Evolutionary conservation across 2,797 vertebrate genomes (phyloP).

Genomic region (Coracias cyanogaster): DNA sequence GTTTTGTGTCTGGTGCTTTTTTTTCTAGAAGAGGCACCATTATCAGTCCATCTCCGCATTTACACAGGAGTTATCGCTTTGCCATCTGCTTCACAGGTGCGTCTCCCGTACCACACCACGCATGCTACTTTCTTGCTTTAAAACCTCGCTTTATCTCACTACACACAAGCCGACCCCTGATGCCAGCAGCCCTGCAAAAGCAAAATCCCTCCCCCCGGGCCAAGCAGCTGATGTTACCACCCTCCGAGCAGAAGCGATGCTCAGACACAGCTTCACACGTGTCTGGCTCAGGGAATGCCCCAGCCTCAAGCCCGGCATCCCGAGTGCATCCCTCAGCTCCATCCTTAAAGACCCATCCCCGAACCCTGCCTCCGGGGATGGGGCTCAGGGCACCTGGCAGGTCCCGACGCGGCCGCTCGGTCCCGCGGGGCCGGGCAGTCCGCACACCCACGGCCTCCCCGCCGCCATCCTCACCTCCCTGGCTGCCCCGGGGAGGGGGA

Average conservation of each 20-base stretch:
- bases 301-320: background rate
- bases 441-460: background rate
- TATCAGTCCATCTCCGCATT: background rate
- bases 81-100: slow-evolving; percentile 37
- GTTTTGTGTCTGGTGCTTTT: background rate
- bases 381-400: background rate
- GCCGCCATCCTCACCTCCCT: background rate
- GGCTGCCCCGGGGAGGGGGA: background rate
- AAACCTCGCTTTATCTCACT: background rate
- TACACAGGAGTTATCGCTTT: background rate
- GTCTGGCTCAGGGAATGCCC: background rate
- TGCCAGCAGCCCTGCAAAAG: background rate
- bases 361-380: background rate
- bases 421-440: background rate
- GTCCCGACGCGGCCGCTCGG: too few species aligned
- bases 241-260: background rate
- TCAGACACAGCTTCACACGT: background rate
- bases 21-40: background rate
- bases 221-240: rapidly evolving
- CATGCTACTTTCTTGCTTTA: background rate
- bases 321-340: rapidly evolving
- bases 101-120: background rate
- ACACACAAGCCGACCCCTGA: background rate
- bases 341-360: background rate
- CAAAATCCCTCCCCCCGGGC: rapidly evolving